A percentile compares a stretch with the other conserved stretches of the same genome.
Evolutionary conservation across 2,113 vertebrate species (phyloP).

Genomic region (Micromys minutus): DNA sequence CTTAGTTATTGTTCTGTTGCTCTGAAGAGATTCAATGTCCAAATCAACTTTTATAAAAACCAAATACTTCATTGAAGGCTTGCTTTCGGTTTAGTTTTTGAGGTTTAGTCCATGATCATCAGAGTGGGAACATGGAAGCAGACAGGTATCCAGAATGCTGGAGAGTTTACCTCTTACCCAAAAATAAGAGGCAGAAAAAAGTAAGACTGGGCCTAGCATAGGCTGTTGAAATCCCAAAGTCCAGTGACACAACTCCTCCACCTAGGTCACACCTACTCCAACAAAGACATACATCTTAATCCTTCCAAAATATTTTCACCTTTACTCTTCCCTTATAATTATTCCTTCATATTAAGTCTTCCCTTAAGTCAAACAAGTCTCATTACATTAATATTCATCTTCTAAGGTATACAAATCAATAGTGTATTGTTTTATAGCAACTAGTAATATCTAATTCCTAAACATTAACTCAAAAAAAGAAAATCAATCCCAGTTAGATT

Average conservation of each 20-base stretch:
- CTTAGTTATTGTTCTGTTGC: too few relatives aligned
- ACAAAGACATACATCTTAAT: neutral
- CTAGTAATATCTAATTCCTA: neutral
- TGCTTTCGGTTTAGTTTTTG: too few relatives aligned
- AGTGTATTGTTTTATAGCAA: neutral
- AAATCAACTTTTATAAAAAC: neutral
- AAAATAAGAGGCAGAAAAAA: neutral
- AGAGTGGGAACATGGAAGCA: neutral
- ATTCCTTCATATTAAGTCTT: neutral
- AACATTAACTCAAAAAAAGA: slow-evolving; percentile 29
- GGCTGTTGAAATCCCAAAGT: neutral
- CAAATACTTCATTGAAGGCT: neutral
- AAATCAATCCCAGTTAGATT: neutral
- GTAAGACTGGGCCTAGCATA: neutral
- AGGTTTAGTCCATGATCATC: neutral
- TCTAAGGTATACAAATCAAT: neutral
- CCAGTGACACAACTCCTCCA: neutral
- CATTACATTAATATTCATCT: neutral
- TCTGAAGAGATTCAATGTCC: neutral
- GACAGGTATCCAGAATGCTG: neutral
- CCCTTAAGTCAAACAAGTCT: slow-evolving; percentile 8
- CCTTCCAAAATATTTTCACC: neutral
- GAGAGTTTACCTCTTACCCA: neutral
- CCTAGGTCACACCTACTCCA: neutral
- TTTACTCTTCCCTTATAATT: slow-evolving; percentile 6